Conservation (phyloP, 2,113 vertebrate species). For the Struthidea cinerea region DNA sequence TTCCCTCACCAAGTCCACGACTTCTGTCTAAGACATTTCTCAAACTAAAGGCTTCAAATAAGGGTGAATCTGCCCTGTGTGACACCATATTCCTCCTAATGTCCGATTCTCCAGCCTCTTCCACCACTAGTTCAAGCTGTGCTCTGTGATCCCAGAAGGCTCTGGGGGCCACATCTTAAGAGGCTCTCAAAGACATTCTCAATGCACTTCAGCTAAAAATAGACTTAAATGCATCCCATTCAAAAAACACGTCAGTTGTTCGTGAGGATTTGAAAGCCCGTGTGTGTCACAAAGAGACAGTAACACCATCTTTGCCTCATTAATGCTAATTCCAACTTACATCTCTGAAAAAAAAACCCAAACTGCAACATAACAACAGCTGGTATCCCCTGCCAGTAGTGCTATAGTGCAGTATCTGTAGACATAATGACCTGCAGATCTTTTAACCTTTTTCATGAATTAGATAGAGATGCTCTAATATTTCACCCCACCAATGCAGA, state of each 20-base stretch:
- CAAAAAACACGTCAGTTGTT: fast-evolving
- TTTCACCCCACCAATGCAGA: background rate
- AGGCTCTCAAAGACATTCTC: background rate
- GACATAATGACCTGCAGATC: background rate
- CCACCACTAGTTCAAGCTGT: background rate
- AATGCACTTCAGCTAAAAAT: background rate
- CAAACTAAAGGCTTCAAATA: background rate
- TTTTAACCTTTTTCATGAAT: background rate
- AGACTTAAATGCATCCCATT: background rate
- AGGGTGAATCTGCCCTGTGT: background rate
- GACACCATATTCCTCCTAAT: background rate
- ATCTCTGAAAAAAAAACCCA: background rate
- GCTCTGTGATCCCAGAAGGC: background rate
- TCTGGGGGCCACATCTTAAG: background rate
- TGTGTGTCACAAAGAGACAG: background rate
- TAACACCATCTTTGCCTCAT: background rate
- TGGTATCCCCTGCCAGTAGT: background rate
- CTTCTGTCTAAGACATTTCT: background rate
- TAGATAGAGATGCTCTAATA: background rate
- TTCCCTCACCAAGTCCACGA: background rate
- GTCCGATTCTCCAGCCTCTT: background rate
- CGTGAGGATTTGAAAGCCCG: background rate
- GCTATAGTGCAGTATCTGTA: background rate
- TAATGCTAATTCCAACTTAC: background rate
- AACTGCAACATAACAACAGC: background rate